These are phyloP conservation scores for Heliconius aoede DNA, from an alignment of 2,888 invertebrate genomes.

Conservation along the genomic window DNA sequence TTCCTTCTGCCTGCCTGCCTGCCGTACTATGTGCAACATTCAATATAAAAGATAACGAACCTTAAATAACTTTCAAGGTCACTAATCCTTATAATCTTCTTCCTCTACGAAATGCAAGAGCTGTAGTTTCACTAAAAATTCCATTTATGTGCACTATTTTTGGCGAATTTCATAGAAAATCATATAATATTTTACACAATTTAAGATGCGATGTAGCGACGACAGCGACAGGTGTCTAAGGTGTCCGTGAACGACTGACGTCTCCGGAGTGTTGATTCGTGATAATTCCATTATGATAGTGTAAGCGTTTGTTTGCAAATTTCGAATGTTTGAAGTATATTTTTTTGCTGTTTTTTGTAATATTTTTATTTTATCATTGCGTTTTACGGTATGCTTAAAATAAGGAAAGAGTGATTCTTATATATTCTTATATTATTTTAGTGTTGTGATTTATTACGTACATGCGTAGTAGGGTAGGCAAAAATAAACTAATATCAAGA, in stretches of 20 bases:
- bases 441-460: too few species aligned
- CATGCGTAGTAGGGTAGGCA: too few species aligned
- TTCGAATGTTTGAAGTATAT: background rate
- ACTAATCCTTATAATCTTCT: slow-evolving; percentile 21
- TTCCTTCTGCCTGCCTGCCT: too few species aligned
- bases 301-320: slow-evolving; percentile 14
- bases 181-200: background rate
- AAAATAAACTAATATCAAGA: too few species aligned
- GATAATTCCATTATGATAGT: slow-evolving; percentile 63
- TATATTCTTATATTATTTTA: too few species aligned
- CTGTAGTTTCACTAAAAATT: slow-evolving; percentile 25
- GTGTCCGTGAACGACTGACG: slow-evolving; percentile 17
- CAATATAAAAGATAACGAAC: background rate
- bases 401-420: too few species aligned
- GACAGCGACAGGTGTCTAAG: slow-evolving; percentile 13
- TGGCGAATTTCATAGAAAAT: slow-evolving; percentile 11
- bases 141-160: slow-evolving; percentile 24
- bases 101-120: slow-evolving; percentile 20
- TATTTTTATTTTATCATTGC: slow-evolving; percentile 10
- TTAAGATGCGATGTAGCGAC: background rate
- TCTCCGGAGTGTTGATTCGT: slow-evolving; percentile 58
- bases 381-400: background rate
- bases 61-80: background rate
- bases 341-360: slow-evolving; percentile 12
- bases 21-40: background rate